Evolutionary conservation across 1,140 invertebrate genomes (phyloP), one percentile per base, ranked within the genome.

Genomic region (Ceratina calcarata): DNA sequence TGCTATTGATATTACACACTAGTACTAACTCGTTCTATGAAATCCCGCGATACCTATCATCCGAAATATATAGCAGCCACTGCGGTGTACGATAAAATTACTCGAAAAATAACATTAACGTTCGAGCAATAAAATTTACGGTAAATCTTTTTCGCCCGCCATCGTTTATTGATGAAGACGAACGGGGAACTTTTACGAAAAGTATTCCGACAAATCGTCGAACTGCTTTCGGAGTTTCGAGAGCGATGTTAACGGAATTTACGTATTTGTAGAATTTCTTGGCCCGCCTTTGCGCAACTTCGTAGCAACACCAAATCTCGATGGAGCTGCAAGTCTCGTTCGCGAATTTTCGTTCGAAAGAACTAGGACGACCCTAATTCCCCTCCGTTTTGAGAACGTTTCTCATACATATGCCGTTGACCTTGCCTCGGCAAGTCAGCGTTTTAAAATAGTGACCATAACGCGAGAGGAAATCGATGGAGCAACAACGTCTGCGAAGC

Each of bases 261-360:
- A 18, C 22, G 49, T 53, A 69, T 27, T 69, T 55, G 51, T n/a
- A 27, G 20, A n/a, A 55, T 69, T 51, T 53, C 49, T 27, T n/a
- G 12, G 51, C 22, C 49, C 22, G 37, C 18, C 49, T 69, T 18
- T 22, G 18, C 24, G 16, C 3, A 22, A 27, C 15, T 69, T 51
- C 12, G 13, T 24, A n/a, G 20, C n/a, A 45, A 15, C 37, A 18
- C 37, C 18, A 66, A 66, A 20, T 49, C 65, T 20, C 64, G 27
- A 16, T 15, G 65, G 16, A 45, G 22, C 18, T 66, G 45, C n/a
- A 45, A 45, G 37, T 45, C 45, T 32, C 32, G 65, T 49, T 10
- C 10, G 65, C 37, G 20, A 66, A 66, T 66, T 13, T 27, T 18
- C n/a, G 20, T n/a, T 66, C 37, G 65, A 6, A 49, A 20, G n/a